Conservation (phyloP, 2,888 invertebrate species). For the Aleiodes alternator region DNA sequence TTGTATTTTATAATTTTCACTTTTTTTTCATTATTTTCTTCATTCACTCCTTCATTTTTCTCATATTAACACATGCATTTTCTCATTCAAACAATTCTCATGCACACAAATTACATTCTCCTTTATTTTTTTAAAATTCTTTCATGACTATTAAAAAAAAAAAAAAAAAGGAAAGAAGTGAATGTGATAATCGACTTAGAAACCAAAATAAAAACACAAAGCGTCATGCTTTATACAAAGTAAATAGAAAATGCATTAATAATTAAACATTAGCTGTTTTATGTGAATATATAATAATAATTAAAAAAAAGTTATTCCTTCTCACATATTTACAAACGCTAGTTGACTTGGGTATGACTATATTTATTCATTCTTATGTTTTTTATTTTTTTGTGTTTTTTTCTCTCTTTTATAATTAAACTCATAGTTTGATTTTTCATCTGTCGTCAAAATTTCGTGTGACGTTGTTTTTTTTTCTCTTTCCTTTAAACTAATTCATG, state of each 20-base stretch:
- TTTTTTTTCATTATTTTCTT: constrained; percentile 38
- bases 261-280: constrained; percentile 31
- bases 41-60: constrained; percentile 14
- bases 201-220: constrained; percentile 37
- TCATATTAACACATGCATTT: constrained; percentile 46
- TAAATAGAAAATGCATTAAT: constrained; percentile 27
- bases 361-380: constrained; percentile 59
- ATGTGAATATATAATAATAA: constrained; percentile 32
- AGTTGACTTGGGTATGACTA: constrained; percentile 76
- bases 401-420: constrained; percentile 36
- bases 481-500: constrained; percentile 44
- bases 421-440: constrained; percentile 3
- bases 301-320: background rate
- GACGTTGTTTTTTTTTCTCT: constrained; percentile 53
- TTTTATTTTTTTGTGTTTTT: constrained; percentile 22
- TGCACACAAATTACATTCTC: constrained; percentile 8
- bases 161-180: background rate
- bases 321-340: constrained; percentile 69
- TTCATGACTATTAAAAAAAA: too few species aligned
- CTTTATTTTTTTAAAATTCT: background rate
- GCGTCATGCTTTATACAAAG: constrained; percentile 11
- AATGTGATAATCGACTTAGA: constrained; percentile 21
- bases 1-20: constrained; percentile 36
- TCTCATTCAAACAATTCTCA: constrained; percentile 45
- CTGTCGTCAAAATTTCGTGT: constrained; percentile 18